A percentile compares a stretch with the other conserved stretches of the same genome.
Evolutionary conservation across 1,140 invertebrate species (phyloP).

Genomic region (Metaphire vulgaris): DNA sequence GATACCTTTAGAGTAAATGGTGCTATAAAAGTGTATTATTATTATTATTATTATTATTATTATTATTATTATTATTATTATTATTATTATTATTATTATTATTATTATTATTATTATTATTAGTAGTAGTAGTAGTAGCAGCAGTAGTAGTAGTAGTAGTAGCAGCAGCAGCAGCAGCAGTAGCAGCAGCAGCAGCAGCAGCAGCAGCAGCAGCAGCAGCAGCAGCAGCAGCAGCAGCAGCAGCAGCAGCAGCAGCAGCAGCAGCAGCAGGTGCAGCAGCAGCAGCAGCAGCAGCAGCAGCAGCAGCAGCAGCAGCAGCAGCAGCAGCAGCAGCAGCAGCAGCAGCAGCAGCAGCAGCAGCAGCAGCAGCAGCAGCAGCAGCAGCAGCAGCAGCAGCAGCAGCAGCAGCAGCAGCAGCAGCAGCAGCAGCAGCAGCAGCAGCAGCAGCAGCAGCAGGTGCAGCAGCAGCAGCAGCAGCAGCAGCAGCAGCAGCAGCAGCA

Average conservation of each 20-base stretch:
- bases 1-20: no score
- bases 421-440: slow-evolving; percentile 7
- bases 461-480: slow-evolving; percentile 7
- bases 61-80: background rate
- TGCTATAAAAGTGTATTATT: no score
- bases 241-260: slow-evolving; percentile 8
- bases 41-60: no score
- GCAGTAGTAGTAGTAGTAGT: slow-evolving; percentile 9
- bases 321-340: slow-evolving; percentile 7
- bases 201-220: slow-evolving; percentile 7
- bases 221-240: slow-evolving; percentile 7
- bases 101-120: background rate
- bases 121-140: no score
- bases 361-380: slow-evolving; percentile 7
- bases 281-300: slow-evolving; percentile 8
- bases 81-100: background rate
- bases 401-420: slow-evolving; percentile 7
- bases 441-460: slow-evolving; percentile 1
- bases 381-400: no score
- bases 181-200: slow-evolving; percentile 9
- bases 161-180: slow-evolving; percentile 8
- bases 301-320: slow-evolving; percentile 7
- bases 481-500: slow-evolving; percentile 7
- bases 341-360: slow-evolving; percentile 8
- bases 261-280: background rate